phyloP scores from a whole-genome alignment of 2,888 invertebrate species.

The Volucella inflata region DNA sequence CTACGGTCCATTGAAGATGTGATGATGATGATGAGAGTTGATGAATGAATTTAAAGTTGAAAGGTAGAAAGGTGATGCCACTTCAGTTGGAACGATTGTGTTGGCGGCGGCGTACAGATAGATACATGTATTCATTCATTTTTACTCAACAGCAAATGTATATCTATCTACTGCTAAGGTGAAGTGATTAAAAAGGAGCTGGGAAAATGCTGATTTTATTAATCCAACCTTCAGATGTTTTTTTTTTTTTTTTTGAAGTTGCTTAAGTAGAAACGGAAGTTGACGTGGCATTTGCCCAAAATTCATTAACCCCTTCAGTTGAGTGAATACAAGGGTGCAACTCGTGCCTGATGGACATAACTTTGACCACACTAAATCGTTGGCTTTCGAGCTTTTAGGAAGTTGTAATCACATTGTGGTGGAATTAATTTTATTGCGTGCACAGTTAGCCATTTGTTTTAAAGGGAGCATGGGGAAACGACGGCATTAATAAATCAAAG shows the following conservation, averaged over 20 bases:
- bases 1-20: neutral
- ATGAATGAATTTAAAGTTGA: conserved; percentile 53
- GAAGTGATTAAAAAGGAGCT: conserved; percentile 1
- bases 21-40: conserved; percentile 10
- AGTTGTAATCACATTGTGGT: conserved; percentile 21
- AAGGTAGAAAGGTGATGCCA: conserved; percentile 39
- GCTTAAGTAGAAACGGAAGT: neutral
- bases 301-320: conserved; percentile 26
- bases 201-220: conserved; percentile 7
- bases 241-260: too few species aligned
- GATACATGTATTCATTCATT: too few species aligned
- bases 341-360: neutral
- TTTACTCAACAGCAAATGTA: too few species aligned
- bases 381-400: neutral
- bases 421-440: conserved; percentile 41
- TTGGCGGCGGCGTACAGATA: too few species aligned
- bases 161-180: neutral
- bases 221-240: conserved; percentile 22
- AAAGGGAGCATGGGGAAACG: neutral
- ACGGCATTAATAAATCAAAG: neutral
- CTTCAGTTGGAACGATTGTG: neutral
- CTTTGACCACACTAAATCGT: too few species aligned
- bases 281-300: neutral
- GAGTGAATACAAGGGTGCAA: neutral
- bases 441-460: conserved; percentile 23